Conservation (phyloP, 2,113 vertebrate species). For the Marcusenius ussheri region DNA sequence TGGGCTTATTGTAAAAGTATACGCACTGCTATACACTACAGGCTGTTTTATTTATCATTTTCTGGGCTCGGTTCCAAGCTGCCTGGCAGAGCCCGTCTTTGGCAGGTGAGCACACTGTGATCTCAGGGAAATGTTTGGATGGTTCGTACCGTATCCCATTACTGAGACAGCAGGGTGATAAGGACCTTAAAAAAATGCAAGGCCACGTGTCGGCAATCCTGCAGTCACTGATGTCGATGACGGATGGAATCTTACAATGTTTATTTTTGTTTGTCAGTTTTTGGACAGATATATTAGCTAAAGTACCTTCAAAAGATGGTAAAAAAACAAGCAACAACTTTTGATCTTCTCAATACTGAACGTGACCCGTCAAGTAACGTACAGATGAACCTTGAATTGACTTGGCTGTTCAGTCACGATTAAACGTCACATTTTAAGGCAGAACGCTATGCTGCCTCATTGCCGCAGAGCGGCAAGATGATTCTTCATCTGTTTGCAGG, state of each 20-base stretch:
- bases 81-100: not conserved
- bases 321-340: not conserved
- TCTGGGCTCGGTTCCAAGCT: not conserved
- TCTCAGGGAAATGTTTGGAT: not conserved
- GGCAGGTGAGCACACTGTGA: not conserved
- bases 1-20: not conserved
- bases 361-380: not conserved
- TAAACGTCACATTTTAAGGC: not conserved
- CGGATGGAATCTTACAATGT: not conserved
- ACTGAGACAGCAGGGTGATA: not conserved
- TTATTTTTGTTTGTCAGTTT: not conserved
- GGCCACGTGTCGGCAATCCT: not conserved
- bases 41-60: not conserved
- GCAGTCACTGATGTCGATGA: not conserved
- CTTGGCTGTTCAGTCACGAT: not conserved
- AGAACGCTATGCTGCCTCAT: not conserved
- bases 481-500: not conserved
- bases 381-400: not conserved
- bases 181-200: not conserved
- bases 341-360: not conserved
- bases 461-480: not conserved
- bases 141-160: not conserved
- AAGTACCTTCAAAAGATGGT: not conserved
- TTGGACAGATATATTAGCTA: not conserved
- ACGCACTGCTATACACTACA: not conserved